Conservation (phyloP, 2,797 vertebrate species). For the Anableps anableps region DNA sequence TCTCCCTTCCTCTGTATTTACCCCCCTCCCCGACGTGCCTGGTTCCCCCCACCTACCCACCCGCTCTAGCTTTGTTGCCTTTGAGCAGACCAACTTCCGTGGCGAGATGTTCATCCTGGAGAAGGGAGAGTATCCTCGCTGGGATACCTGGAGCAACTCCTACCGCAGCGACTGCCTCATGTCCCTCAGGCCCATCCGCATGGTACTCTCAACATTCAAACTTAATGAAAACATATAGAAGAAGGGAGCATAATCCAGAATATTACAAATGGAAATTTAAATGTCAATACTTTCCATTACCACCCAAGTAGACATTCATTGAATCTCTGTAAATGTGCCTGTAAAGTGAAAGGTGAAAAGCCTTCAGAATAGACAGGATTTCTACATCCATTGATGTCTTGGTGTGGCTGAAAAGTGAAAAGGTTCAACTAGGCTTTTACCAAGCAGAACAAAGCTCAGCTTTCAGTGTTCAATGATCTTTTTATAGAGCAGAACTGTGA, state of each 20-base stretch:
- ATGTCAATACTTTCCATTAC: background rate
- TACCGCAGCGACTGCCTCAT: constrained; percentile 94
- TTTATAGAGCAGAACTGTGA: background rate
- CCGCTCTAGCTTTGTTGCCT: constrained; percentile 90
- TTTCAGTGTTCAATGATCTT: constrained; percentile 1
- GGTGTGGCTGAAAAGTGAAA: background rate
- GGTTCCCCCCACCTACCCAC: constrained; percentile 14
- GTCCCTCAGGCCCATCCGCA: constrained; percentile 92
- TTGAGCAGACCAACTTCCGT: constrained; percentile 93
- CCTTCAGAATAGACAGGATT: background rate
- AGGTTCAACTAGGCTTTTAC: background rate
- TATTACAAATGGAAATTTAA: background rate
- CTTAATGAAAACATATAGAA: background rate
- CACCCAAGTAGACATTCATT: background rate
- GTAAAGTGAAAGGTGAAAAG: background rate
- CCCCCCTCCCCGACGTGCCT: background rate
- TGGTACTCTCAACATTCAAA: constrained; percentile 77
- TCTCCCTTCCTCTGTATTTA: background rate
- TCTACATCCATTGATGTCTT: background rate
- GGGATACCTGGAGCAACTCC: constrained; percentile 98
- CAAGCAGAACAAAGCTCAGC: background rate
- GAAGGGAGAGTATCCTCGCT: constrained; percentile 96
- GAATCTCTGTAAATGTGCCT: background rate
- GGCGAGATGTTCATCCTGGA: constrained; percentile 98
- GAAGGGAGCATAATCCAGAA: background rate